Conservation (phyloP, 2,113 vertebrate species). For the Vidua chalybeata region DNA sequence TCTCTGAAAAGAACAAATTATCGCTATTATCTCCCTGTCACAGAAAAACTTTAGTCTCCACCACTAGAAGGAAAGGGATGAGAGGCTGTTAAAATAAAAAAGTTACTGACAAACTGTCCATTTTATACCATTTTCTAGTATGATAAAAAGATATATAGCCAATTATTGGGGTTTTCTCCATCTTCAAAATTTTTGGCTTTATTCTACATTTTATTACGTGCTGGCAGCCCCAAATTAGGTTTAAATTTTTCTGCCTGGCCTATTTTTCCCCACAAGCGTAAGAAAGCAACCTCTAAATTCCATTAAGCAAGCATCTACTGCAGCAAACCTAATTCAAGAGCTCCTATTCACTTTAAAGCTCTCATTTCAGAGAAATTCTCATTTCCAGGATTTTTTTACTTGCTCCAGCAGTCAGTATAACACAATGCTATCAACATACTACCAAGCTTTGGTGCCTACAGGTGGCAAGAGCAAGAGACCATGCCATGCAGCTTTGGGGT, state of each 20-base stretch:
- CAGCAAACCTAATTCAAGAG: not conserved
- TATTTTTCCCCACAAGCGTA: not conserved
- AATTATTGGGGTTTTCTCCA: not conserved
- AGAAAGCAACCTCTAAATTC: not conserved
- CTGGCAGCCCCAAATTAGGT: not conserved
- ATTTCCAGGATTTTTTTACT: not conserved
- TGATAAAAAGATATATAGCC: not conserved
- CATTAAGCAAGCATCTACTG: not conserved
- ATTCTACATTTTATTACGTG: not conserved
- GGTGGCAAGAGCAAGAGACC: not conserved
- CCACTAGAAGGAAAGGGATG: not conserved
- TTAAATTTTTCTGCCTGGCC: not conserved
- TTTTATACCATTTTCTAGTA: not conserved
- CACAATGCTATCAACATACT: not conserved
- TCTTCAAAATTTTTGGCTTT: not conserved
- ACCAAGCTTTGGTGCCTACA: not conserved
- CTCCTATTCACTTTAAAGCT: not conserved
- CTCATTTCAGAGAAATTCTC: not conserved
- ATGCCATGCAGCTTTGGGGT: accelerated
- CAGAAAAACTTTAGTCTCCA: not conserved
- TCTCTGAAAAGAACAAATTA: not conserved
- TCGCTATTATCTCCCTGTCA: not conserved
- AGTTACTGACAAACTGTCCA: not conserved
- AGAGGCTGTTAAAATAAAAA: not conserved
- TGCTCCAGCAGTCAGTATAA: not conserved